A percentile compares a stretch with the other conserved stretches of the same genome.
Conservation (phyloP, 1,140 invertebrate genomes). For the Trissolcus basalis region DNA sequence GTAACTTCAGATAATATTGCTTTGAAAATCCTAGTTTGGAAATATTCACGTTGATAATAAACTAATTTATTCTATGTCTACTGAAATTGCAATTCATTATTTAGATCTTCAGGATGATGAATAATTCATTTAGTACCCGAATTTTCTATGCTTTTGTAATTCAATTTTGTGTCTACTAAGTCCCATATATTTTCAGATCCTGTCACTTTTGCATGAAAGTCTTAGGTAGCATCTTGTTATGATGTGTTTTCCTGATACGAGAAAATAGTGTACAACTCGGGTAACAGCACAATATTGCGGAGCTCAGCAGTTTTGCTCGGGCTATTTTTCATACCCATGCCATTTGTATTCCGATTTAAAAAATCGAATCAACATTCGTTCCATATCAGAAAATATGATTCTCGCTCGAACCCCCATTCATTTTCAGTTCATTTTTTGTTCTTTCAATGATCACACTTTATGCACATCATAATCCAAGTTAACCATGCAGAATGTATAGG, state of each 20-base stretch:
- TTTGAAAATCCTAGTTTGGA: too few relatives aligned
- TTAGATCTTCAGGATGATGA: not conserved
- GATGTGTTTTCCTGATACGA: constrained; percentile 20
- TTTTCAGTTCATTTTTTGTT: too few relatives aligned
- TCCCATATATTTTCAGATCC: constrained; percentile 13
- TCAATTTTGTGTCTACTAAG: constrained; percentile 5
- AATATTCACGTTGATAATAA: too few relatives aligned
- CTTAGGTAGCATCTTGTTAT: constrained; percentile 2
- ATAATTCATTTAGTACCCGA: not conserved
- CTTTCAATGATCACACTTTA: too few relatives aligned
- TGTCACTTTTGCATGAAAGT: constrained; percentile 8
- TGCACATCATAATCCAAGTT: too few relatives aligned
- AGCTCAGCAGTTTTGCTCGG: constrained; percentile 20
- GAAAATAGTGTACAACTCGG: constrained; percentile 18
- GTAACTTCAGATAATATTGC: too few relatives aligned
- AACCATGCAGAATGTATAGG: too few relatives aligned
- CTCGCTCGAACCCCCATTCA: too few relatives aligned
- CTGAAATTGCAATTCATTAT: not conserved
- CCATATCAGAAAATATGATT: too few relatives aligned
- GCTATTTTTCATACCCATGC: constrained; percentile 14
- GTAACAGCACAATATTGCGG: constrained; percentile 15
- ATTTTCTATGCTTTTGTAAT: constrained; percentile 7
- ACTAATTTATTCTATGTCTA: too few relatives aligned
- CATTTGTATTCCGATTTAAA: constrained; percentile 32
- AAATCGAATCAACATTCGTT: too few relatives aligned